Evolutionary conservation across 2,797 vertebrate genomes (phyloP), one percentile per base, ranked within the genome.

Genomic region (Poeciliopsis presidionis): DNA sequence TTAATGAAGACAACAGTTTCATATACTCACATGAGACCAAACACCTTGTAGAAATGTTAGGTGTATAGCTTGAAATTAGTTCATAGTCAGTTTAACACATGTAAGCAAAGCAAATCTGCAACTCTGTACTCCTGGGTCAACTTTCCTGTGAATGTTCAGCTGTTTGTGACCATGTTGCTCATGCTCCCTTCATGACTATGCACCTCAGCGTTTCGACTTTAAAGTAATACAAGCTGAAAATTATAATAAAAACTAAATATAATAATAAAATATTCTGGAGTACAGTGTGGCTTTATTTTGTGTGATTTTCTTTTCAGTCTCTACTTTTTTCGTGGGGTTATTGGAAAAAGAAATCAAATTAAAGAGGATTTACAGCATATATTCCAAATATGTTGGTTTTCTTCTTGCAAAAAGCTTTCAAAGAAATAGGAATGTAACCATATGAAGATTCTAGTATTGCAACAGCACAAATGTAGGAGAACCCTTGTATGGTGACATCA

Each of bases 121-220:
- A 80, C 43, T 47, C 76, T 46, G 51, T 67, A 85, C 76, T 85
- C 75, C 81, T 87, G 73, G 55, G 82, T 85, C 76, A 70, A 87
- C 73, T 59, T 83, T 75, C 55, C 72, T 78, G 74, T 92, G 82
- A 92, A 90, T 91, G 88, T 91, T 78, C 80, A 87, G 83, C 89
- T 90, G 76, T 91, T 83, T 93, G 88, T 90, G 78, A 83, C 70
- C 86, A 87, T 88, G 79, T 90, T 89, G 85, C 90, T 90, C 89
- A 92, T 93, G 91, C 88, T 92, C 88, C 84, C 86, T 89, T 89
- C 91, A 94, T 94, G 84, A 93, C 93, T 92, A 93, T 94, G 92
- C 92, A 94, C 91, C 88, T 88, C 84, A 75, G 88, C 83, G 76
- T 74, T 92, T 90, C 90, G 87, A 91, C 83, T 61, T 90, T 89